Evolutionary conservation across 92 coral and sea anemone species (phyloP), one percentile per base, ranked within the genome.

Genomic region (Epizoanthus scotinus): DNA sequence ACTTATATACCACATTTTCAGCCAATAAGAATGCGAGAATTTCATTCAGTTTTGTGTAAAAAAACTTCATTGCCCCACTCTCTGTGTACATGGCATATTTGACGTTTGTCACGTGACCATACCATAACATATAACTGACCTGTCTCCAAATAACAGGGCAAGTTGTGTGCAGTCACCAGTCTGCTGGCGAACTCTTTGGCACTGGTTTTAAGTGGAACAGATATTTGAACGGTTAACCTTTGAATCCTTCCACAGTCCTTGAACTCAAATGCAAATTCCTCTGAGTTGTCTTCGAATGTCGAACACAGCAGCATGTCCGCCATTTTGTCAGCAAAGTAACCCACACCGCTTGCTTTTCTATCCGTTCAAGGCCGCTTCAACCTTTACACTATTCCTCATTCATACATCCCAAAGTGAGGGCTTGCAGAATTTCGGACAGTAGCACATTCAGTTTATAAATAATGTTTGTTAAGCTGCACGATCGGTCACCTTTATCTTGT

Each of bases 111-210:
- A 47, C 60, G 26, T 73, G 63, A 52, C 59, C 12, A 10, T 10
- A n/a, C 14, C 5, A 24, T 10, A 55, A 85, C 57, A 60, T n/a
- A n/a, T n/a, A n/a, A n/a, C n/a, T n/a, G n/a, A 95, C 99, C 98
- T 83, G 88, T 67, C 64, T 95, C 98, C 65, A 95, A 80, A 78
- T 95, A 93, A 36, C 94, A 91, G 14, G 99, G 99, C 29, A 95
- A 69, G 68, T 87, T 86, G 75, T 95, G 99, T 53, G 84, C 89
- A 69, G 82, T 77, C 14, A 95, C 84, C 40, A 95, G 82, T 63
- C 99, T 93, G 72, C 85, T 89, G n/a, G 92, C 93, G 68, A 92
- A 93, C 78, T 95, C 99, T 62, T 73, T 89, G 7, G 93, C 91
- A 80, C 83, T 77, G 22, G 85, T 78, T 81, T 92, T 85, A 59